These are phyloP conservation scores for Leptocoma aspasia DNA, from an alignment of 2,113 vertebrate species.

Conservation along the genomic window DNA sequence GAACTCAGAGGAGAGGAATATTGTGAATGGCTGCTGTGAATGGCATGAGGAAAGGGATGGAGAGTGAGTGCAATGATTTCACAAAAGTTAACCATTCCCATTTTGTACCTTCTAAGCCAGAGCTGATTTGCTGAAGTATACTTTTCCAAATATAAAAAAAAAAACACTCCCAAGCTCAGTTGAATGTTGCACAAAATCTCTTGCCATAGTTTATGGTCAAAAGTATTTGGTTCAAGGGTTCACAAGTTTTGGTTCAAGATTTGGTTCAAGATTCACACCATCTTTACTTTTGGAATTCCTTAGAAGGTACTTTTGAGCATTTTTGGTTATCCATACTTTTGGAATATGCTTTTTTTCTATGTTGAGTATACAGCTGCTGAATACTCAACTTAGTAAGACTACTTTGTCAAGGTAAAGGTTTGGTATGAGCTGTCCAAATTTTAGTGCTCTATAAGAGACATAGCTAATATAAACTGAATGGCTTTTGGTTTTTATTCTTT, in stretches of 20 bases:
- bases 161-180: rapidly evolving
- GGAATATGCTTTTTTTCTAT: background rate
- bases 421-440: background rate
- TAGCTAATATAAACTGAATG: background rate
- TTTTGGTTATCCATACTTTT: background rate
- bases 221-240: background rate
- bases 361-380: background rate
- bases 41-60: background rate
- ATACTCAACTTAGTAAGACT: background rate
- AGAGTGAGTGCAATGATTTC: background rate
- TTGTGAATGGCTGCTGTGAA: background rate
- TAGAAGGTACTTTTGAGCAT: background rate
- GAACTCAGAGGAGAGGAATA: background rate
- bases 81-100: background rate
- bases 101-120: background rate
- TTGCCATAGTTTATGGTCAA: background rate
- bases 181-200: background rate
- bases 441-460: background rate
- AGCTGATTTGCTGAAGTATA: background rate
- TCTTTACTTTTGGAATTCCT: background rate
- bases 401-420: background rate
- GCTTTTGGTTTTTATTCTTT: background rate
- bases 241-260: background rate
- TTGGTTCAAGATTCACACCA: background rate
- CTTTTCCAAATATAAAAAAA: background rate